phyloP scores from a whole-genome alignment of 2,797 vertebrate species.

The Gouania willdenowi region DNA sequence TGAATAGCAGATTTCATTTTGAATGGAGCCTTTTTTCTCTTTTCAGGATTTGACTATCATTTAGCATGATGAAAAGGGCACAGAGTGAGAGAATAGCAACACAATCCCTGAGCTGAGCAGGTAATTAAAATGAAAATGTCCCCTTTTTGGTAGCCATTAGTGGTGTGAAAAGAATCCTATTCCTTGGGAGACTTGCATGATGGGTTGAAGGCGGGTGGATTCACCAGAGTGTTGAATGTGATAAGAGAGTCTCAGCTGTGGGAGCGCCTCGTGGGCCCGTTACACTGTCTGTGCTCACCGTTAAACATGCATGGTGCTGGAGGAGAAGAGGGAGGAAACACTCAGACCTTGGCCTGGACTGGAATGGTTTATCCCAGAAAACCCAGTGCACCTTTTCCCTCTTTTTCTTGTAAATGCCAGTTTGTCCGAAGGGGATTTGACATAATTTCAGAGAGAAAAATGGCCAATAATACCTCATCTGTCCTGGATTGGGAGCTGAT shows the following conservation, averaged over 20 bases:
- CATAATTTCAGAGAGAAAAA: slow-evolving; percentile 39
- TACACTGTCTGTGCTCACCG: slow-evolving; percentile 4
- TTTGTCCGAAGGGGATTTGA: slow-evolving; percentile 48
- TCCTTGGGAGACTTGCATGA: slow-evolving; percentile 66
- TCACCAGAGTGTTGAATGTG: slow-evolving; percentile 37
- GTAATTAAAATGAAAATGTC: slow-evolving; percentile 79
- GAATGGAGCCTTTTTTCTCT: no score
- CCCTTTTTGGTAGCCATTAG: slow-evolving; percentile 74
- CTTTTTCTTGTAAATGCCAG: slow-evolving; percentile 57
- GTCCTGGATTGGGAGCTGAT: slow-evolving; percentile 31
- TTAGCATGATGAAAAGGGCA: slow-evolving; percentile 56
- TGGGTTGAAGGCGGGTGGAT: slow-evolving; percentile 44
- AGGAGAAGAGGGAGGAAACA: no score
- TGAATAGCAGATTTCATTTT: no score
- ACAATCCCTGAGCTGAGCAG: slow-evolving; percentile 64
- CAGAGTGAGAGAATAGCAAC: slow-evolving; percentile 50
- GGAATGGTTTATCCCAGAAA: slow-evolving; percentile 55
- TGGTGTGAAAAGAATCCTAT: slow-evolving; percentile 66
- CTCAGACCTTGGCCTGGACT: slow-evolving; percentile 27
- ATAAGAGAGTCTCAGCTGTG: slow-evolving; percentile 53
- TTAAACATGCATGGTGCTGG: slow-evolving; percentile 1
- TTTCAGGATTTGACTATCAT: slow-evolving; percentile 57
- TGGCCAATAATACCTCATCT: slow-evolving; percentile 46
- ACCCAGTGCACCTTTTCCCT: slow-evolving; percentile 35
- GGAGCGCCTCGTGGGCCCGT: slow-evolving; percentile 47